A percentile compares a stretch with the other conserved stretches of the same genome.
phyloP scores from a whole-genome alignment of 92 coral and sea anemone genomes.

The Phenganax marumi region DNA sequence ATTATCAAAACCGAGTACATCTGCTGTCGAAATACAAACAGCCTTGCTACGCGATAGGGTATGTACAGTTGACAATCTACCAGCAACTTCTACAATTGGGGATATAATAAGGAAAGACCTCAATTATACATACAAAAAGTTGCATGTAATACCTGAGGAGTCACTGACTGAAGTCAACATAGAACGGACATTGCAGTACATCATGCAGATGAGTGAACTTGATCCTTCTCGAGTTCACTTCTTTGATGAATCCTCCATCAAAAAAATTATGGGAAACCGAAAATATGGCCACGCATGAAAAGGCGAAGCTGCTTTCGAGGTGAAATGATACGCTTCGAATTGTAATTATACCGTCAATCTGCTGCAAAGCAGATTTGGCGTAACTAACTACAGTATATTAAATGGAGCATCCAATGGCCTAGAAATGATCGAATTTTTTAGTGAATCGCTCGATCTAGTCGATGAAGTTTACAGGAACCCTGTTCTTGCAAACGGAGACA shows the following conservation, averaged over 20 bases:
- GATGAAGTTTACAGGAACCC: neutral
- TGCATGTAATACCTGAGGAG: neutral
- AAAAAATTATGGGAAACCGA: slow-evolving; percentile 39
- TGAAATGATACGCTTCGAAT: slow-evolving; percentile 32
- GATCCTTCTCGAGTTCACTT: slow-evolving; percentile 37
- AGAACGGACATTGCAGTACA: slow-evolving; percentile 18
- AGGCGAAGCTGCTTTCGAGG: slow-evolving; percentile 37
- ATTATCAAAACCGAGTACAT: neutral
- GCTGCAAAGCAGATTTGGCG: slow-evolving; percentile 13
- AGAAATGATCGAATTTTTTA: slow-evolving; percentile 4
- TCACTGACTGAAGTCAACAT: neutral
- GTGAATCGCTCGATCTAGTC: neutral
- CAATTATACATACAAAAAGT: neutral
- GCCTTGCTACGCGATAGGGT: slow-evolving; percentile 14
- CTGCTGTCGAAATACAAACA: slow-evolving; percentile 16
- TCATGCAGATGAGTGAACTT: slow-evolving; percentile 7
- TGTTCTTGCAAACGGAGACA: neutral
- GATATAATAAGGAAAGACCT: neutral
- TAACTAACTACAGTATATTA: slow-evolving; percentile 13
- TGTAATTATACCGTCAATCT: no score
- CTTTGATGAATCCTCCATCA: slow-evolving; percentile 44
- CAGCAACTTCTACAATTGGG: neutral
- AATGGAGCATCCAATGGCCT: slow-evolving; percentile 10
- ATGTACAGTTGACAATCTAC: slow-evolving; percentile 6
- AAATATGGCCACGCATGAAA: slow-evolving; percentile 21